Percentiles rank a stretch among this genome's conserved stretches.
These are phyloP conservation scores for Pheucticus melanocephalus DNA, from an alignment of 2,113 vertebrate species.

Conservation along the genomic window DNA sequence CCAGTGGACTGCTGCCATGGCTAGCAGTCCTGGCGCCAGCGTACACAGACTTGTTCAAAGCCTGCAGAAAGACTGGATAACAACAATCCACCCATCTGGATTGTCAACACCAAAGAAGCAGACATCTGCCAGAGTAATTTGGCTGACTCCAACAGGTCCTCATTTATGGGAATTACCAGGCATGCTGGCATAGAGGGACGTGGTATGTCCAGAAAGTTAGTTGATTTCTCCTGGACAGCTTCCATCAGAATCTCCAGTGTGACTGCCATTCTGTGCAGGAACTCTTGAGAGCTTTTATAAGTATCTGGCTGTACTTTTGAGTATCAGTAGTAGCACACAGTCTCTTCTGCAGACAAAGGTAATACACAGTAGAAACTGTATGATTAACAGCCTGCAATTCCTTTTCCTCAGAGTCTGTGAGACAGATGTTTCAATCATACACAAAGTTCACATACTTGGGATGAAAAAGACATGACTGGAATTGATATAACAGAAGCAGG, in stretches of 20 bases:
- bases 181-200: not conserved
- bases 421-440: not conserved
- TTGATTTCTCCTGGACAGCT: slow-evolving; percentile 20
- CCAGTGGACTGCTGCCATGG: not conserved
- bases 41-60: not conserved
- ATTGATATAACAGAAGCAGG: not conserved
- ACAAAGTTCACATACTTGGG: not conserved
- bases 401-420: not conserved
- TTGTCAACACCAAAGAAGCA: not conserved
- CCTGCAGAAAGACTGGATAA: slow-evolving; percentile 2
- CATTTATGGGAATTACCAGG: slow-evolving; percentile 21
- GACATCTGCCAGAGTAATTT: slow-evolving; percentile 21
- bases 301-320: not conserved
- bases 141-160: not conserved
- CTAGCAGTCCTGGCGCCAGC: fast-evolving
- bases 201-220: not conserved
- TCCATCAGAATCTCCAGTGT: not conserved
- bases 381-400: not conserved
- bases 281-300: not conserved
- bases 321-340: not conserved
- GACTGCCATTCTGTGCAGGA: not conserved
- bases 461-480: not conserved
- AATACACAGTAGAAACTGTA: not conserved
- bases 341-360: not conserved
- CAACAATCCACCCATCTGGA: not conserved